These are phyloP conservation scores for Oreochromis niloticus DNA, from an alignment of 2,113 vertebrate genomes.

Conservation along the genomic window DNA sequence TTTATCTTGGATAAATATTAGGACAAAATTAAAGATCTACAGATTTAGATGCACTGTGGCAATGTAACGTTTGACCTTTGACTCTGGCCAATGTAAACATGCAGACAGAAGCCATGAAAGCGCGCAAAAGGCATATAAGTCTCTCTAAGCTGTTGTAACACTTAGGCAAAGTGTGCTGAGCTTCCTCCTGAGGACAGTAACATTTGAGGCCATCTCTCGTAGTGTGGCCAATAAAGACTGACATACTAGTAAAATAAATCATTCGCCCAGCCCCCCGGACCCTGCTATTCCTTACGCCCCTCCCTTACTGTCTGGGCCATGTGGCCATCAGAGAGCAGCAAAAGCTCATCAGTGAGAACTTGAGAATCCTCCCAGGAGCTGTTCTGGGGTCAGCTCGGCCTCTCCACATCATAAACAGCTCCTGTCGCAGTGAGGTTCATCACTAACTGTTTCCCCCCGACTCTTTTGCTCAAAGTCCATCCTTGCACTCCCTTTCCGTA, in stretches of 20 bases:
- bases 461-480: conserved; percentile 60
- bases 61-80: conserved; percentile 3
- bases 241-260: conserved; percentile 69
- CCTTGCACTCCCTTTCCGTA: conserved; percentile 41
- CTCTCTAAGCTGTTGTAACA: conserved; percentile 36
- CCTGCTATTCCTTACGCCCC: not conserved
- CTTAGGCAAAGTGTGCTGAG: conserved; percentile 61
- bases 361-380: conserved; percentile 65
- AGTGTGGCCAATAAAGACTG: conserved; percentile 65
- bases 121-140: not conserved
- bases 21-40: not conserved
- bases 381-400: conserved; percentile 57
- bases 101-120: not conserved
- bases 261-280: conserved; percentile 23
- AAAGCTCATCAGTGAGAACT: conserved; percentile 64
- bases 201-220: conserved; percentile 59
- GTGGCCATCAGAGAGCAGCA: conserved; percentile 59
- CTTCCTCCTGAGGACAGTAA: conserved; percentile 70
- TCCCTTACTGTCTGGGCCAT: conserved; percentile 19
- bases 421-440: conserved; percentile 54
- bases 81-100: not conserved
- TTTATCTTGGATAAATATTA: not conserved
- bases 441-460: conserved; percentile 47
- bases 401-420: conserved; percentile 56
- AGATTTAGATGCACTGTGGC: not conserved